Base-by-base conservation (phyloP, 2,888 invertebrate species). In the Odontothrips loti region DNA sequence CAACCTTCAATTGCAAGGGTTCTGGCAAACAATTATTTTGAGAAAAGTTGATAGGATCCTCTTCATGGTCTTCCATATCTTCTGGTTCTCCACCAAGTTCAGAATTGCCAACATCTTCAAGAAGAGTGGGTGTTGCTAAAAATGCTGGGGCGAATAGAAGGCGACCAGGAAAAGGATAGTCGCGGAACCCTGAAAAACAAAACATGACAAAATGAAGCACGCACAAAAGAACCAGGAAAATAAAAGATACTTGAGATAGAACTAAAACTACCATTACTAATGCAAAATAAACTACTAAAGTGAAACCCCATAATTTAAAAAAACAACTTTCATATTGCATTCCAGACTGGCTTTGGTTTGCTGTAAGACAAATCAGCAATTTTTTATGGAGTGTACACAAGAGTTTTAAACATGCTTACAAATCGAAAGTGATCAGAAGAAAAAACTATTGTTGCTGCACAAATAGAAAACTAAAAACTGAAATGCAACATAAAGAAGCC, bases 11-110 rank as follows among this genome's bases (percentile, higher is more conserved):
- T 27, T 75, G 68, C 23, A 75, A 75, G n/a, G 68, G 68, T 75
- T 75, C 68, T 8, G 68, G 68, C 23, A 75, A 23, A 12, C 23
- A 75, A 23, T 27, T 75, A 27, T 75, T 75, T 27, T 23, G 68
- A 75, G 68, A 75, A 75, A 75, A 75, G 12, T 75, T 75, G 68
- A 75, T 75, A 27, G 68, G 68, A 75, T 75, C 68, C 27, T 75
- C 68, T 75, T 75, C 68, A 27, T 23, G n/a, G 10, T 75, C 68
- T 27, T 75, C 68, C 8, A 75, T 27, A 23, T 75, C 68, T 12
- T 75, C 68, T 1, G 10, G 8, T 27, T 27, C 68, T 1, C 68
- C 23, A 75, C 23, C 68, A 27, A 27, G 68, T 75, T 75, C 68
- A 27, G 68, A 75, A 27, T 75, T 75, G 8, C 68, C 68, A 75